Evolutionary conservation across 2,888 invertebrate species (phyloP).

Genomic region (Punctoribates punctum): DNA sequence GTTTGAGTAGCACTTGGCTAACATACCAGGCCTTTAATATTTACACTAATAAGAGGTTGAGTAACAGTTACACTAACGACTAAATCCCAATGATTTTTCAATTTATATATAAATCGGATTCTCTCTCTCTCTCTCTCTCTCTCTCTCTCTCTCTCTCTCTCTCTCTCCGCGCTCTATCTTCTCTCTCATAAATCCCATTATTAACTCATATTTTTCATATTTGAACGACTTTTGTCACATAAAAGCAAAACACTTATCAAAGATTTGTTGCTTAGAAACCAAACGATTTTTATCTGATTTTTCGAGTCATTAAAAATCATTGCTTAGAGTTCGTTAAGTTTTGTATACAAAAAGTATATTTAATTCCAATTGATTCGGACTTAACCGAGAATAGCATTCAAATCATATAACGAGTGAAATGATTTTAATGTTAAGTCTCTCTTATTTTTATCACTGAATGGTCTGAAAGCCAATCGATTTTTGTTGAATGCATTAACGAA

Average conservation of each 20-base stretch:
- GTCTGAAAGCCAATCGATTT: constrained; percentile 16
- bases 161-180: background rate
- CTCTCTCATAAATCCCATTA: background rate
- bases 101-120: constrained; percentile 1
- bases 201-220: constrained; percentile 15
- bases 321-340: background rate
- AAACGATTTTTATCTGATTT: background rate
- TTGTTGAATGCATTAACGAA: constrained; percentile 1
- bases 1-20: constrained; percentile 39
- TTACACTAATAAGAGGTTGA: constrained; percentile 46
- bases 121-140: constrained; percentile 5
- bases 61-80: constrained; percentile 13
- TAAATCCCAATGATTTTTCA: constrained; percentile 5
- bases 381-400: no score
- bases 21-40: constrained; percentile 34
- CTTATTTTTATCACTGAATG: background rate
- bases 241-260: constrained; percentile 30
- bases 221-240: constrained; percentile 10
- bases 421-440: no score
- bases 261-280: constrained; percentile 31
- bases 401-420: no score
- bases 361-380: background rate
- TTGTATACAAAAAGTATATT: background rate
- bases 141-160: constrained; percentile 8
- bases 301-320: background rate